phyloP scores from a whole-genome alignment of 2,888 invertebrate genomes.

The Diarsia dahlii region DNA sequence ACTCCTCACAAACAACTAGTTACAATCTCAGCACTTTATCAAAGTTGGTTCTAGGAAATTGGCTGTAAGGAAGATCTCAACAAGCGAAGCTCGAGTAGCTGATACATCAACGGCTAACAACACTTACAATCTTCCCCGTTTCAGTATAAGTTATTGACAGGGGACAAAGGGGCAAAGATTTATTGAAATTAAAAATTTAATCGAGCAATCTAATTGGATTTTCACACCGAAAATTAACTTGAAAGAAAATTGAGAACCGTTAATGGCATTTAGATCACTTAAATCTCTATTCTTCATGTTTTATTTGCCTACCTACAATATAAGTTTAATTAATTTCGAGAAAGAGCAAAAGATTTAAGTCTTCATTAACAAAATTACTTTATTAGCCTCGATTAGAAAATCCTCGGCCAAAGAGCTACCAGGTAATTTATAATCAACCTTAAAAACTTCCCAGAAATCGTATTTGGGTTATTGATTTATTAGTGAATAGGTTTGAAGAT shows the following conservation, averaged over 20 bases:
- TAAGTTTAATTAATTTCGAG: conserved; percentile 2
- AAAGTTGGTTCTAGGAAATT: conserved; percentile 44
- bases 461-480: conserved; percentile 4
- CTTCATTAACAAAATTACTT: background rate
- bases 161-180: background rate
- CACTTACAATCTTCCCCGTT: conserved; percentile 7
- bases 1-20: conserved; percentile 27
- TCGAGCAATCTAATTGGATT: conserved; percentile 20
- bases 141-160: conserved; percentile 2
- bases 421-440: background rate
- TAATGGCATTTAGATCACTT: background rate
- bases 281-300: background rate
- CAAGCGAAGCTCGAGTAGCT: conserved; percentile 17
- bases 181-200: conserved; percentile 25
- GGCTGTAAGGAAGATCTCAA: conserved; percentile 35
- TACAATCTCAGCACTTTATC: conserved; percentile 35
- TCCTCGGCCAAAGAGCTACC: too few relatives aligned
- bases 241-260: conserved; percentile 5
- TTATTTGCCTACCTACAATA: background rate
- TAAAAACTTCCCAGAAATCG: too few relatives aligned
- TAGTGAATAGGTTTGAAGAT: background rate
- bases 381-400: background rate
- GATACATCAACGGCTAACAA: conserved; percentile 44
- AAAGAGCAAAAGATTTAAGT: background rate
- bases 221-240: conserved; percentile 7